Evolutionary conservation across 1,140 invertebrate genomes (phyloP).

Genomic region (Danaus melanippus): DNA sequence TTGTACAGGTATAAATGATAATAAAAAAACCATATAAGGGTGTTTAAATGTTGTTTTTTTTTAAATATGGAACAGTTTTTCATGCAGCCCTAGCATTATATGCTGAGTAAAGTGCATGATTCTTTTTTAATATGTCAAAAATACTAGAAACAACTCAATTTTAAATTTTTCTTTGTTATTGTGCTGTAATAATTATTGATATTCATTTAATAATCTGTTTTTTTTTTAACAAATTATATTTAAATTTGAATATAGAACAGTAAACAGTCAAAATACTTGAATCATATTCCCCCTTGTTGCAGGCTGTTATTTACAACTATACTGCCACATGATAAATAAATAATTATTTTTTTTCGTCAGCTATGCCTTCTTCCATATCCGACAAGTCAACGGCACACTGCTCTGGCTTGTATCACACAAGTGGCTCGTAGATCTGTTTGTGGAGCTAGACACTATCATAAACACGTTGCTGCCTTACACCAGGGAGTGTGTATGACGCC

Average conservation of each 20-base stretch:
- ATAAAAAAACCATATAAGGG: too few relatives aligned
- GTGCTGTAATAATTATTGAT: too few relatives aligned
- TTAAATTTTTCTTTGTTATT: too few relatives aligned
- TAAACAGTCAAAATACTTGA: too few relatives aligned
- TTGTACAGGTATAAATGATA: conserved; percentile 23
- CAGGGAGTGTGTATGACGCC: conserved; percentile 24
- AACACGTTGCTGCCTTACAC: conserved; percentile 16
- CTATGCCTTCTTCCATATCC: conserved; percentile 26
- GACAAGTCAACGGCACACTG: conserved; percentile 15
- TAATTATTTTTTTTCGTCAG: conserved; percentile 19
- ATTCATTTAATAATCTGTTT: neutral
- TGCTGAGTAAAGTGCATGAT: too few relatives aligned
- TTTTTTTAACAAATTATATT: neutral
- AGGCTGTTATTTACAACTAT: too few relatives aligned
- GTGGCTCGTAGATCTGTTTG: conserved; percentile 13
- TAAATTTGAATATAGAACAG: neutral
- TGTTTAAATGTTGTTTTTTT: too few relatives aligned
- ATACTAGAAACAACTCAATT: too few relatives aligned
- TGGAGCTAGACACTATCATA: conserved; percentile 3
- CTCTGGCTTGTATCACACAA: conserved; percentile 23
- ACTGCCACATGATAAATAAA: neutral
- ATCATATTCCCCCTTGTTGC: too few relatives aligned
- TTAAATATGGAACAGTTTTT: too few relatives aligned
- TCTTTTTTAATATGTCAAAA: too few relatives aligned
- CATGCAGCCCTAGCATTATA: too few relatives aligned